Conservation (phyloP, 2,888 invertebrate species). For the Aricia artaxerxes region DNA sequence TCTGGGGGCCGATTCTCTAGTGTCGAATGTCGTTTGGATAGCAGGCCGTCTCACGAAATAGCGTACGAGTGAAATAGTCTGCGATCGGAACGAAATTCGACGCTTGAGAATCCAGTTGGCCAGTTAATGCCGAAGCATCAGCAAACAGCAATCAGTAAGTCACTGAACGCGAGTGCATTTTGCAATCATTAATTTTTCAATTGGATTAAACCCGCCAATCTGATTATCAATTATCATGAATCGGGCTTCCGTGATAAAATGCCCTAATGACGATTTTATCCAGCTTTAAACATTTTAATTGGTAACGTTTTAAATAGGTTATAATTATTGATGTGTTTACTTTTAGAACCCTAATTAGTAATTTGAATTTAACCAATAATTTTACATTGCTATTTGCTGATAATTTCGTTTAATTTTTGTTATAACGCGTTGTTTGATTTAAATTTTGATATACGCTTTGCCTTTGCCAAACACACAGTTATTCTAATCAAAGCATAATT, state of each 20-base stretch:
- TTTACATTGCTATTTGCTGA: background rate
- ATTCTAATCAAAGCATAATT: no score
- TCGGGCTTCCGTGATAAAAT: background rate
- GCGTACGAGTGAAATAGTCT: no score
- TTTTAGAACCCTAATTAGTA: background rate
- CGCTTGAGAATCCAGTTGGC: no score
- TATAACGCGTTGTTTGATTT: no score
- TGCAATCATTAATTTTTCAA: constrained; percentile 7
- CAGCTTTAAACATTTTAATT: constrained; percentile 5
- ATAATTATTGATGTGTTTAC: background rate
- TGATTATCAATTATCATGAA: constrained; percentile 10
- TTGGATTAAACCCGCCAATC: background rate
- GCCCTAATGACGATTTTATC: background rate
- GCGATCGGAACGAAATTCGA: no score
- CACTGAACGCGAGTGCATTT: background rate
- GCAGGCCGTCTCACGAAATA: no score
- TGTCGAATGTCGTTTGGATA: no score
- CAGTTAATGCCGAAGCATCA: background rate
- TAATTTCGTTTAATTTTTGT: background rate
- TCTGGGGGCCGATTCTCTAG: no score
- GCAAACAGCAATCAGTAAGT: background rate
- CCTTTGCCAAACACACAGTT: no score
- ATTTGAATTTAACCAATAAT: no score
- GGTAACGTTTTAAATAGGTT: background rate
- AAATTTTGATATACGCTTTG: no score